Evolutionary conservation across 2,888 invertebrate genomes (phyloP).

Genomic region (Furcula furcula): DNA sequence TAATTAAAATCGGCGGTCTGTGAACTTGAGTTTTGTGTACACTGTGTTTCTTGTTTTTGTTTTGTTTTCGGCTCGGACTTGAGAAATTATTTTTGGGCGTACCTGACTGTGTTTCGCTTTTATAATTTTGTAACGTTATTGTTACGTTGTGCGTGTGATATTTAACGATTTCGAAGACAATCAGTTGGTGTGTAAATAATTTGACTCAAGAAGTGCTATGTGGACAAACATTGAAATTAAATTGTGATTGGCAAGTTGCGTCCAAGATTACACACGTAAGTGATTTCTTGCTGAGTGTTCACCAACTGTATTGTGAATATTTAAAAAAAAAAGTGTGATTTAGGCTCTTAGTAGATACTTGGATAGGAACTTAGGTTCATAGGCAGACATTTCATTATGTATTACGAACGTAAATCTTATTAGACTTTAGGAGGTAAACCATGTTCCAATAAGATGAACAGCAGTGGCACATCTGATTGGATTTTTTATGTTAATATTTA

Average conservation of each 20-base stretch:
- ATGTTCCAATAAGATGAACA: too few relatives aligned
- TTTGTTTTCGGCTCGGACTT: conserved; percentile 65
- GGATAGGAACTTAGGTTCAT: conserved; percentile 3
- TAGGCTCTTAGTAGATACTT: too few relatives aligned
- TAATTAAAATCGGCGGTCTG: conserved; percentile 28
- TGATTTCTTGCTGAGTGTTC: conserved; percentile 27
- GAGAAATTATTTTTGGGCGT: conserved; percentile 60
- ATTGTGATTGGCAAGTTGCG: conserved; percentile 40
- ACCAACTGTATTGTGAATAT: conserved; percentile 13
- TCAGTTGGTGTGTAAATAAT: conserved; percentile 47
- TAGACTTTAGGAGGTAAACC: too few relatives aligned
- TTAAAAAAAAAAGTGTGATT: conserved; percentile 22
- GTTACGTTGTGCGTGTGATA: conserved; percentile 51
- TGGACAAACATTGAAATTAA: conserved; percentile 46
- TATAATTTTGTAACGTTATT: conserved; percentile 46
- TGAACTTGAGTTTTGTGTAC: conserved; percentile 63
- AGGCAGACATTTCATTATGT: too few relatives aligned
- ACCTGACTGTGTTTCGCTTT: conserved; percentile 57
- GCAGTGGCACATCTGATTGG: too few relatives aligned
- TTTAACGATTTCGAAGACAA: conserved; percentile 38
- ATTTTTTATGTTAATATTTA: too few relatives aligned
- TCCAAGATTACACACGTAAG: conserved; percentile 50
- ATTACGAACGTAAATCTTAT: too few relatives aligned
- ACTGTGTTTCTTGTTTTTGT: conserved; percentile 63
- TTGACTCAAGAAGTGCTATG: conserved; percentile 53